These are phyloP conservation scores for Bombus haemorrhoidalis DNA, from an alignment of 1,140 invertebrate species.

Conservation along the genomic window DNA sequence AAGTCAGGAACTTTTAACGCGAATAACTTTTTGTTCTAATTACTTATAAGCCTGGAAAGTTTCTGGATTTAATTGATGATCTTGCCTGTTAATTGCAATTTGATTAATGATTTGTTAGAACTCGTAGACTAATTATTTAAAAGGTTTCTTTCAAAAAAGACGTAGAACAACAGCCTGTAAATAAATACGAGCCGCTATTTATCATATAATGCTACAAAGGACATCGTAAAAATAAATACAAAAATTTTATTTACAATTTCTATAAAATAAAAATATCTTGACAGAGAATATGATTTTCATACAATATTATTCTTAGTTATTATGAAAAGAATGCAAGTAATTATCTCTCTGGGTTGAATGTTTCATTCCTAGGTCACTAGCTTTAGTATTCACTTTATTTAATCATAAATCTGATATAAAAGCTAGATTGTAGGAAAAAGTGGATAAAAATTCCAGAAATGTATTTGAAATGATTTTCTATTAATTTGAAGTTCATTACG, in stretches of 20 bases:
- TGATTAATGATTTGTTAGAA: neutral
- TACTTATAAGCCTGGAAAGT: neutral
- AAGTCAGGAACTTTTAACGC: neutral
- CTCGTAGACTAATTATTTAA: neutral
- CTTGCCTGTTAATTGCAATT: neutral
- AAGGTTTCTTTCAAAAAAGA: neutral
- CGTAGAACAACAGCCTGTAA: neutral
- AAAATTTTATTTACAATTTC: too few species aligned
- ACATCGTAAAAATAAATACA: neutral
- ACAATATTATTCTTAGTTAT: neutral
- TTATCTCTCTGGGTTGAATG: neutral
- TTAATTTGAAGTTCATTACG: neutral
- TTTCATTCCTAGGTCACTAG: neutral
- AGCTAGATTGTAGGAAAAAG: neutral
- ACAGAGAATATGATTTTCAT: neutral
- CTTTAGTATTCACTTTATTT: neutral
- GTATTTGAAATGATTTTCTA: neutral
- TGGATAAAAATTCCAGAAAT: neutral
- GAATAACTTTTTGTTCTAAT: neutral
- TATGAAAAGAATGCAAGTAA: neutral
- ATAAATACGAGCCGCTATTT: neutral
- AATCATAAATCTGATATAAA: neutral
- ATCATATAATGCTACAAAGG: neutral
- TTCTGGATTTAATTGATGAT: neutral
- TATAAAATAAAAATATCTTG: too few species aligned